A percentile compares a stretch with the other conserved stretches of the same genome.
phyloP scores from a whole-genome alignment of 1,140 invertebrate species.

The Paracyclopina nana region DNA sequence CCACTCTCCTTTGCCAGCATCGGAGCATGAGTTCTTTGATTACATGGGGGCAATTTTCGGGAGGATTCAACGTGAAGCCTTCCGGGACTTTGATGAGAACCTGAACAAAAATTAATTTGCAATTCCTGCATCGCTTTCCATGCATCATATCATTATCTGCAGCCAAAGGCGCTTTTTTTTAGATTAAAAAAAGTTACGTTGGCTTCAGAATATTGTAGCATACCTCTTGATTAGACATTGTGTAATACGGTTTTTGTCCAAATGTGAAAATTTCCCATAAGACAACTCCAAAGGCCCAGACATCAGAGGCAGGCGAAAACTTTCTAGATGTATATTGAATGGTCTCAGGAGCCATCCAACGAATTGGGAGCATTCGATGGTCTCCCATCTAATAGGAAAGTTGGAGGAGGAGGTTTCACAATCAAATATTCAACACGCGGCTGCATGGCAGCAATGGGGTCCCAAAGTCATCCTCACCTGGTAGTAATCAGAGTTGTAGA shows the following conservation, averaged over 20 bases:
- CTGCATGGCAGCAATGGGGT: neutral
- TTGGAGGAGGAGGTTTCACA: neutral
- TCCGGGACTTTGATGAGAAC: no score
- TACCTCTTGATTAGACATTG: slow-evolving; percentile 56
- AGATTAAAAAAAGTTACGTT: neutral
- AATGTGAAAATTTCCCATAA: slow-evolving; percentile 77
- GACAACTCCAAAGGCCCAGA: slow-evolving; percentile 78
- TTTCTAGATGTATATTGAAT: slow-evolving; percentile 65
- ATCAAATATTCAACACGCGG: neutral
- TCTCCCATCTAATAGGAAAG: slow-evolving; percentile 1
- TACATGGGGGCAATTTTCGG: no score
- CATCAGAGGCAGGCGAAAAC: slow-evolving; percentile 74
- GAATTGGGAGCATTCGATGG: slow-evolving; percentile 46
- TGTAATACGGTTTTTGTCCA: slow-evolving; percentile 66
- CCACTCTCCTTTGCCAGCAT: no score
- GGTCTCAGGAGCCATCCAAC: slow-evolving; percentile 86
- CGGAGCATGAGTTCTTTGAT: no score
- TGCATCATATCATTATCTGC: no score
- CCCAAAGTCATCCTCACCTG: slow-evolving; percentile 7
- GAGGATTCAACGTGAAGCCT: no score
- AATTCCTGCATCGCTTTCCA: no score
- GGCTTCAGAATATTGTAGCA: neutral
- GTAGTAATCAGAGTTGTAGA: slow-evolving; percentile 57
- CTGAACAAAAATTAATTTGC: no score
- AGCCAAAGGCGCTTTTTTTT: no score